phyloP scores from a whole-genome alignment of 2,797 vertebrate species.

The Varecia variegata region DNA sequence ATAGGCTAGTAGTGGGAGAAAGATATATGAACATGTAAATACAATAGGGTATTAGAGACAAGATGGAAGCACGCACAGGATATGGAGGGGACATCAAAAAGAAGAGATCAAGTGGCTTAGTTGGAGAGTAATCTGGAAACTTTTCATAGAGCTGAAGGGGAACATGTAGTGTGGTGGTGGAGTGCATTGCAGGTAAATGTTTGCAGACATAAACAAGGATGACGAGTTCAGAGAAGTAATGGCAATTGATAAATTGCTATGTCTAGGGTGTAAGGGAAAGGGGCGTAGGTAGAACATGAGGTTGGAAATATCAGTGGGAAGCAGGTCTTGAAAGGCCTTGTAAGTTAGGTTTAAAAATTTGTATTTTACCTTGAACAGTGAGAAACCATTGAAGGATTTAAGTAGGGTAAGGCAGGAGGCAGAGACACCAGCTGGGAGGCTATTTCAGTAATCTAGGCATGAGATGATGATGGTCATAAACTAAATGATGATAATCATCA shows the following conservation, averaged over 20 bases:
- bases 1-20: background rate
- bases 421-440: background rate
- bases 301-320: background rate
- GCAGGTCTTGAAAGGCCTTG: background rate
- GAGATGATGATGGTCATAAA: background rate
- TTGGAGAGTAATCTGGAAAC: background rate
- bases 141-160: background rate
- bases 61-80: background rate
- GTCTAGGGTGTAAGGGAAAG: background rate
- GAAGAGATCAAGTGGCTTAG: background rate
- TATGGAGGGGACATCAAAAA: background rate
- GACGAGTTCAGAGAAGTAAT: background rate
- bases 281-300: background rate
- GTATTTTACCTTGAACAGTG: background rate
- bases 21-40: background rate
- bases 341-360: background rate
- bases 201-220: background rate
- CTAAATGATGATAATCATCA: background rate
- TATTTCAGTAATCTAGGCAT: background rate
- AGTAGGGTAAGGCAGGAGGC: background rate
- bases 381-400: background rate
- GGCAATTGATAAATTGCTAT: background rate
- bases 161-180: background rate
- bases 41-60: background rate
- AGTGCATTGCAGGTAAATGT: background rate